These are phyloP conservation scores for Enteromius trimaculatus DNA, from an alignment of 2,797 vertebrate genomes.

Conservation along the genomic window DNA sequence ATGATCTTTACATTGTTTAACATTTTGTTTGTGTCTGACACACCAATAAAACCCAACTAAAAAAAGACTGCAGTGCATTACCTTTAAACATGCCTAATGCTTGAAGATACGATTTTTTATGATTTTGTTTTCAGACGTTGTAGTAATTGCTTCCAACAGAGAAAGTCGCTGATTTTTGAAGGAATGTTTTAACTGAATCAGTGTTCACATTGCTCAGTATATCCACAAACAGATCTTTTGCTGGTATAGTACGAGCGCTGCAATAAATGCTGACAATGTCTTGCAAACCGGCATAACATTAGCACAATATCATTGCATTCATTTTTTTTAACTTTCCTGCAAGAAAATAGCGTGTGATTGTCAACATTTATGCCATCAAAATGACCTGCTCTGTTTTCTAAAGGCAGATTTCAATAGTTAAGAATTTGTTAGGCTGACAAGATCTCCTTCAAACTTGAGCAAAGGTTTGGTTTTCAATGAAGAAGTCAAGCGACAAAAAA, in stretches of 20 bases:
- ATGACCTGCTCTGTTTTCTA: background rate
- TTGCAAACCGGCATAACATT: conserved; percentile 58
- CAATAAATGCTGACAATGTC: background rate
- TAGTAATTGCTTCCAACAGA: conserved; percentile 65
- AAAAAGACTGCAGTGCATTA: conserved; percentile 60
- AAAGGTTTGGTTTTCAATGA: conserved; percentile 38
- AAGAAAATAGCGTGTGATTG: conserved; percentile 56
- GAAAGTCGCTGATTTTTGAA: background rate
- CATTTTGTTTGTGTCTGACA: conserved; percentile 70
- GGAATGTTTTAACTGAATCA: background rate
- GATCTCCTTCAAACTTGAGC: conserved; percentile 26
- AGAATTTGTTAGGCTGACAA: background rate
- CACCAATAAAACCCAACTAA: conserved; percentile 39
- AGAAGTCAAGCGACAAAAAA: conserved; percentile 26
- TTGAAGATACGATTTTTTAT: background rate
- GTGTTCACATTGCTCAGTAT: background rate
- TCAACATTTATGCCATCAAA: conserved; percentile 59
- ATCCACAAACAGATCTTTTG: background rate
- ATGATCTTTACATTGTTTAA: conserved; percentile 73
- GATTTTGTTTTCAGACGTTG: conserved; percentile 35
- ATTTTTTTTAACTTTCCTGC: conserved; percentile 58
- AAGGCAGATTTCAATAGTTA: background rate
- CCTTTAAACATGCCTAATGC: conserved; percentile 48
- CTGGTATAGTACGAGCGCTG: background rate
- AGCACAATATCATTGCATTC: conserved; percentile 58